Percentiles rank a stretch among this genome's conserved stretches.
Conservation (phyloP, 2,888 invertebrate species). For the Rhamnusium bicolor region DNA sequence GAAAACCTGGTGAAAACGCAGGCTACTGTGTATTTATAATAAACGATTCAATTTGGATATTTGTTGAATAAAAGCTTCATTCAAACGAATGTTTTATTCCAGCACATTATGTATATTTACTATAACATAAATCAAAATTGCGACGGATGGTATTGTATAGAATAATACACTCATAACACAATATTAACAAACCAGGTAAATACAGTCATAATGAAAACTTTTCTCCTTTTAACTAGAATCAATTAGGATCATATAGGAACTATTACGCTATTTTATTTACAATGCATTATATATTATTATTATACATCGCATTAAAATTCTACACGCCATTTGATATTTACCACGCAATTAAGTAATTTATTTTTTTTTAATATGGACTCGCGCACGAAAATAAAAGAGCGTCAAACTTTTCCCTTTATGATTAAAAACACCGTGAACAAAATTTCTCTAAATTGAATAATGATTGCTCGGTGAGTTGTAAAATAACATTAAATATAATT, state of each 20-base stretch:
- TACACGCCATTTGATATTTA: slow-evolving; percentile 21
- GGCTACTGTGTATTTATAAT: too few relatives aligned
- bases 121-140: background rate
- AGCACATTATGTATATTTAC: background rate
- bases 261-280: background rate
- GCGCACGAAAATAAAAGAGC: background rate
- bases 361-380: background rate
- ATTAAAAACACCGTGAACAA: background rate
- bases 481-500: background rate
- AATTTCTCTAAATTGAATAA: slow-evolving; percentile 26
- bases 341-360: slow-evolving; percentile 31
- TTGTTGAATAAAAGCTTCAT: background rate
- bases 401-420: slow-evolving; percentile 1
- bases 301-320: too few relatives aligned
- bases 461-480: slow-evolving; percentile 8
- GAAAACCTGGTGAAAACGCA: too few relatives aligned
- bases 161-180: background rate
- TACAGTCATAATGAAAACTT: background rate
- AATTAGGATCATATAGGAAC: background rate
- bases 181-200: background rate
- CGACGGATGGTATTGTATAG: background rate
- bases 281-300: slow-evolving; percentile 12
- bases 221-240: background rate
- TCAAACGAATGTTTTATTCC: background rate
- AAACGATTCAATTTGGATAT: background rate